Evolutionary conservation across 2,888 invertebrate genomes (phyloP).

Genomic region (Hyles lineata): DNA sequence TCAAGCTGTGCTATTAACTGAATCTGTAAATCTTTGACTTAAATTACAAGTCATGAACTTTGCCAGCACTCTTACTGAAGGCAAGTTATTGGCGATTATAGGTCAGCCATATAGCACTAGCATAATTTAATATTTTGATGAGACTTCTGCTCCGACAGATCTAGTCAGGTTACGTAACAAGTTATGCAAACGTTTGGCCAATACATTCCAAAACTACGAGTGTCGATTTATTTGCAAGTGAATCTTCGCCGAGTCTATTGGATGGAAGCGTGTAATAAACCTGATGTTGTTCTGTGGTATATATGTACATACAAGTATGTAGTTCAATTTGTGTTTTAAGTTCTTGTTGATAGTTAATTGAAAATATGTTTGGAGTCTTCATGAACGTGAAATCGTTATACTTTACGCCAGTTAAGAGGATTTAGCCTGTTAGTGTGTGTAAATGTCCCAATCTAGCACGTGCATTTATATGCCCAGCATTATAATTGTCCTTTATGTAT

Average conservation of each 20-base stretch:
- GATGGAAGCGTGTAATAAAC: not conserved
- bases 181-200: conserved; percentile 22
- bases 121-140: conserved; percentile 24
- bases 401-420: no score
- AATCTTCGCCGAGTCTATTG: not conserved
- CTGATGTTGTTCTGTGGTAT: not conserved
- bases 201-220: conserved; percentile 6
- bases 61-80: not conserved
- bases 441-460: no score
- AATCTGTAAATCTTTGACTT: no score
- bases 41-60: not conserved
- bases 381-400: no score
- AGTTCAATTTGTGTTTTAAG: not conserved
- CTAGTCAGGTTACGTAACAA: conserved; percentile 1
- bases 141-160: conserved; percentile 4
- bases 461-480: no score
- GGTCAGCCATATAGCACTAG: conserved; percentile 2
- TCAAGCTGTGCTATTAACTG: no score
- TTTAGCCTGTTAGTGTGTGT: no score
- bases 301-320: not conserved
- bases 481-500: no score
- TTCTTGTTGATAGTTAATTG: not conserved
- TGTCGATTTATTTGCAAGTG: conserved; percentile 15
- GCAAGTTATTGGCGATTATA: not conserved
- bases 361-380: no score